These are phyloP conservation scores for Scolopax bukidnonensis DNA, from an alignment of 2,797 vertebrate genomes.

Conservation along the genomic window DNA sequence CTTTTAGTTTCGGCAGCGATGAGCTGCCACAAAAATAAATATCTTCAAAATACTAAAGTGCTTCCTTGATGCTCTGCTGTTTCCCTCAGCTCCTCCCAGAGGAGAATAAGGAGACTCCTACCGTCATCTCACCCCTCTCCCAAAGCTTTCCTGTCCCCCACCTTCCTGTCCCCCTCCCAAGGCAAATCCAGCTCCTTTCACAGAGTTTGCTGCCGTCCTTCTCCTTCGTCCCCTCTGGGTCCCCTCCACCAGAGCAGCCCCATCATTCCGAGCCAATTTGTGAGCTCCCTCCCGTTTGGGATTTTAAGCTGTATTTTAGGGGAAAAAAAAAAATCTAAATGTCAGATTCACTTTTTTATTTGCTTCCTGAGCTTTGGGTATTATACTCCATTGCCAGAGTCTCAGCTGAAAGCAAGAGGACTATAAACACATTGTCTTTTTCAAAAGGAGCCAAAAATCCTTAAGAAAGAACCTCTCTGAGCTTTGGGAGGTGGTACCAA, in stretches of 20 bases:
- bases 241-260: neutral
- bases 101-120: neutral
- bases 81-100: neutral
- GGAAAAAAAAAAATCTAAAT: too few species aligned
- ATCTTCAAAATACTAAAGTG: fast-evolving
- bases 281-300: neutral
- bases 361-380: neutral
- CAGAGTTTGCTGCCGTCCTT: neutral
- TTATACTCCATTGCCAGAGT: neutral
- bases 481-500: neutral
- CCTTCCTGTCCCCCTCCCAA: neutral
- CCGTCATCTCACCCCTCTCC: neutral
- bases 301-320: neutral
- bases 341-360: neutral
- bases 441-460: neutral
- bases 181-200: neutral
- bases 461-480: neutral
- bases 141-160: fast-evolving
- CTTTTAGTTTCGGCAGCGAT: neutral
- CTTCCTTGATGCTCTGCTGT: neutral
- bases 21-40: neutral
- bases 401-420: neutral
- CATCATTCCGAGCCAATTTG: fast-evolving
- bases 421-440: neutral
- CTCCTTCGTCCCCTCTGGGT: neutral